Evolutionary conservation across 2,797 vertebrate species (phyloP).

Genomic region (Scarus forsteni): DNA sequence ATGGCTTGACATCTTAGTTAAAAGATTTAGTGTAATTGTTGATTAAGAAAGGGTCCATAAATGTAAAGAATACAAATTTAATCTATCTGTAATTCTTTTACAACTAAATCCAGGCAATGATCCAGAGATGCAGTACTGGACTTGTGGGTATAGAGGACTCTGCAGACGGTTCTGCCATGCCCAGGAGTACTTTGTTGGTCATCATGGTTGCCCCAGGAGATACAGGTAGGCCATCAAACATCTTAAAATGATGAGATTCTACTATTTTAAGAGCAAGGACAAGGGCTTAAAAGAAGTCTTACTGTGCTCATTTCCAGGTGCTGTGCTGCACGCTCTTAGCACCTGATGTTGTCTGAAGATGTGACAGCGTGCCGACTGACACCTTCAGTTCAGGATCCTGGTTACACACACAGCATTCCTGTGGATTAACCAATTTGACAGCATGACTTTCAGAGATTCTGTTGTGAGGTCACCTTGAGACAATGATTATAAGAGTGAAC

Average conservation of each 20-base stretch:
- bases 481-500: conserved; percentile 40
- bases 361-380: conserved; percentile 16
- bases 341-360: conserved; percentile 24
- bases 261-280: not conserved
- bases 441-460: not conserved
- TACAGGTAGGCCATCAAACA: conserved; percentile 71
- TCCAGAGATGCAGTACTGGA: conserved; percentile 72
- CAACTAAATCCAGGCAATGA: conserved; percentile 63
- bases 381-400: conserved; percentile 17
- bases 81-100: not conserved
- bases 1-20: too few relatives aligned
- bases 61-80: too few relatives aligned
- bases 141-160: conserved; percentile 82
- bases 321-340: conserved; percentile 78
- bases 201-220: conserved; percentile 82
- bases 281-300: not conserved
- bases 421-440: conserved; percentile 21
- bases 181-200: conserved; percentile 79
- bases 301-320: conserved; percentile 74
- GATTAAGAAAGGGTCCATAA: too few relatives aligned
- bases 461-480: conserved; percentile 18
- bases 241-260: not conserved
- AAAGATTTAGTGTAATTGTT: too few relatives aligned
- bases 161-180: conserved; percentile 84
- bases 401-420: not conserved